These are phyloP conservation scores for Bagarius yarrelli DNA, from an alignment of 2,113 vertebrate genomes.

Conservation along the genomic window DNA sequence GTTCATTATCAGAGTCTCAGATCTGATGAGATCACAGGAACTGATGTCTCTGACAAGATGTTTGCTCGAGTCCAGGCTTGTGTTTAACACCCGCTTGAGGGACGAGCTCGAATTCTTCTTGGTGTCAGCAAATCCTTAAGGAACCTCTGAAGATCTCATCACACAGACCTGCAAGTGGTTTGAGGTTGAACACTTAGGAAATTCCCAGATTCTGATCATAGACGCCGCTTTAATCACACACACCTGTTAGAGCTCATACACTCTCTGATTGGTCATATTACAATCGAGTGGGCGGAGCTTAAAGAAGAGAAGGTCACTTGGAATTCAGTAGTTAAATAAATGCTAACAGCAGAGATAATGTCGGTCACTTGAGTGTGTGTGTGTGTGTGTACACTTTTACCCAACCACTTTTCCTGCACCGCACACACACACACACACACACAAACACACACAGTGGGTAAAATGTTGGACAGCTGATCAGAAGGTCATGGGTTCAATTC, in stretches of 20 bases:
- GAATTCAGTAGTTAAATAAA: too few species aligned
- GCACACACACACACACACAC: too few species aligned
- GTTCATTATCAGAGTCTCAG: not conserved
- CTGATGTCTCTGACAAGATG: not conserved
- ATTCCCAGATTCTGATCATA: not conserved
- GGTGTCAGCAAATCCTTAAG: not conserved
- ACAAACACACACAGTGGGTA: too few species aligned
- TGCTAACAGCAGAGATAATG: too few species aligned
- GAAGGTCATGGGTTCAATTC: too few species aligned
- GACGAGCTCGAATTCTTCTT: not conserved
- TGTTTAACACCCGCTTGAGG: not conserved
- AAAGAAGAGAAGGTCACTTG: not conserved
- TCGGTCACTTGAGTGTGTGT: not conserved
- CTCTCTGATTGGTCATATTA: not conserved
- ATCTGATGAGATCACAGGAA: not conserved
- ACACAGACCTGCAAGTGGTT: not conserved
- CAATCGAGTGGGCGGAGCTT: not conserved
- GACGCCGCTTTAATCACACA: not conserved
- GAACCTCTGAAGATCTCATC: not conserved
- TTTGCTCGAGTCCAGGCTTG: conserved; percentile 3
- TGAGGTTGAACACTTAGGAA: not conserved
- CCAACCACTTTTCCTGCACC: not conserved
- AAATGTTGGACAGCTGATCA: too few species aligned
- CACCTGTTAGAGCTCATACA: not conserved
- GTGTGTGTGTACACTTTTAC: not conserved